Evolutionary conservation across 2,888 invertebrate species (phyloP).

Genomic region (Allolobophora icterica): DNA sequence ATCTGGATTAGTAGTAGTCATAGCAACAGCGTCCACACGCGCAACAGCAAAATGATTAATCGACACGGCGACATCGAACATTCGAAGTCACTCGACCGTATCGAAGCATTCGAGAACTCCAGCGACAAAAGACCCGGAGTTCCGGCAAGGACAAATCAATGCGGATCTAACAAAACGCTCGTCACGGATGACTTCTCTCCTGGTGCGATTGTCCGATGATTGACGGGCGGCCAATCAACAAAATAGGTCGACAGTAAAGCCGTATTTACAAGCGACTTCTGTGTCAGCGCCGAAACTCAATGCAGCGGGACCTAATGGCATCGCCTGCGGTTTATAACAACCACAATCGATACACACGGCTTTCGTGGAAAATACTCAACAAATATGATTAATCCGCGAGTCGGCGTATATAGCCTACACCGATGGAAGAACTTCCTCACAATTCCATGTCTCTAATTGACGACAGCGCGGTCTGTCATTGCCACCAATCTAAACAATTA

Average conservation of each 20-base stretch:
- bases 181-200: neutral
- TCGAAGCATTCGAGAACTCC: neutral
- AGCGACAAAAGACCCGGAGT: neutral
- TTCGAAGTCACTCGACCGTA: neutral
- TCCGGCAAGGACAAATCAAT: neutral
- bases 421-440: neutral
- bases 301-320: neutral
- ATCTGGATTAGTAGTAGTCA: too few relatives aligned
- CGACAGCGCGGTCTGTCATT: neutral
- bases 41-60: too few relatives aligned
- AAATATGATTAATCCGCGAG: neutral
- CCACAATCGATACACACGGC: neutral
- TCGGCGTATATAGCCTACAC: too few relatives aligned
- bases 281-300: too few relatives aligned
- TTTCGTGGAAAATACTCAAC: neutral
- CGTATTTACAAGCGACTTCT: neutral
- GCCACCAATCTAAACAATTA: neutral
- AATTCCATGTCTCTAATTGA: neutral
- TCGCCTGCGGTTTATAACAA: neutral
- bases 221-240: neutral
- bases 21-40: too few relatives aligned
- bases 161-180: neutral
- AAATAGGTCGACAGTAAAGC: neutral
- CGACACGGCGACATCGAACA: too few relatives aligned
- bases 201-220: neutral